A percentile compares a stretch with the other conserved stretches of the same genome.
Evolutionary conservation across 2,888 invertebrate genomes (phyloP).

Genomic region (Temnothorax unifasciatus): DNA sequence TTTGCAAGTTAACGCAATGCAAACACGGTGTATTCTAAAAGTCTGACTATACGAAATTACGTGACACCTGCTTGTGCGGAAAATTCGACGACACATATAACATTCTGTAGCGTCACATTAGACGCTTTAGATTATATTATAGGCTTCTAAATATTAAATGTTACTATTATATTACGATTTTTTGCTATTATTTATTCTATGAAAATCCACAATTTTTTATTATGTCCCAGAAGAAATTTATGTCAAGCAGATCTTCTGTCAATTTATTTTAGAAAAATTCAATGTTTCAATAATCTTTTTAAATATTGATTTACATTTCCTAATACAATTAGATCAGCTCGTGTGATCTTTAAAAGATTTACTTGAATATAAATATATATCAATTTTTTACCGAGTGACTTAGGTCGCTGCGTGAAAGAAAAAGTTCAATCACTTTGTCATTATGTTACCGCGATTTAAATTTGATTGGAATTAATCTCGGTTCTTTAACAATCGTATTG

Average conservation of each 20-base stretch:
- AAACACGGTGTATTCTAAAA: background rate
- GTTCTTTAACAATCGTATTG: slow-evolving; percentile 13
- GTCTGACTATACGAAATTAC: slow-evolving; percentile 14
- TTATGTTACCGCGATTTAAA: slow-evolving; percentile 24
- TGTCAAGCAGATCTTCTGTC: background rate
- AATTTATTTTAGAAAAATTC: background rate
- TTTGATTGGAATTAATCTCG: slow-evolving; percentile 36
- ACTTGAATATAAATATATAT: background rate
- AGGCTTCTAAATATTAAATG: background rate
- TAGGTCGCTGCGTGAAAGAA: background rate
- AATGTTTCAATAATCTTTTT: background rate
- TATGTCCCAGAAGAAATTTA: background rate
- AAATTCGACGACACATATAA: slow-evolving; percentile 2
- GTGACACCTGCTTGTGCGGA: background rate
- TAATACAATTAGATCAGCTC: background rate
- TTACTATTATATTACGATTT: background rate
- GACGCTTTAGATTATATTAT: background rate
- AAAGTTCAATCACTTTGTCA: background rate
- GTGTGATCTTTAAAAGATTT: background rate
- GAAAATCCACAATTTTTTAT: background rate
- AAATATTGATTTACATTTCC: slow-evolving; percentile 6
- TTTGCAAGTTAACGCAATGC: slow-evolving; percentile 26
- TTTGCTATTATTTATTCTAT: background rate
- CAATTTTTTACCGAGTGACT: background rate
- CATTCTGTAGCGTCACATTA: background rate